Conservation (phyloP, 2,113 vertebrate genomes). For the Protobothrops flavoviridis region DNA sequence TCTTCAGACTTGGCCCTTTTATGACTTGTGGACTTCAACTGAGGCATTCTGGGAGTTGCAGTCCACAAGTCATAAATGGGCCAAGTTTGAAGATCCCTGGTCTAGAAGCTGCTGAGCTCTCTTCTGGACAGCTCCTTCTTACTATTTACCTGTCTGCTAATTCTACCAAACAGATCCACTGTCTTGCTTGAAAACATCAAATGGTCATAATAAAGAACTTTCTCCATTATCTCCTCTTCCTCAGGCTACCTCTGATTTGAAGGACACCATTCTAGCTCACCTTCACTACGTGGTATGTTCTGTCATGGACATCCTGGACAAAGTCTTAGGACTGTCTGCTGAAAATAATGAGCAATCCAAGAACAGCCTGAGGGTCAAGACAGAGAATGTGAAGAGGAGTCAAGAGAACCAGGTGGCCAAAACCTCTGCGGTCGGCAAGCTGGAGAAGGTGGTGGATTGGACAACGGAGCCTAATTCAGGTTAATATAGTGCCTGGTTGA, state of each 20-base stretch:
- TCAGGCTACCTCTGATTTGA: conserved; percentile 75
- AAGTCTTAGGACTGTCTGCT: conserved; percentile 61
- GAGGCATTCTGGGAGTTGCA: no score
- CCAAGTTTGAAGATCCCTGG: no score
- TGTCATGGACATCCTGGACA: conserved; percentile 62
- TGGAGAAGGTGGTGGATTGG: conserved; percentile 73
- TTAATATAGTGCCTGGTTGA: conserved; percentile 34
- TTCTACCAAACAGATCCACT: no score
- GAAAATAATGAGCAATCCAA: conserved; percentile 64
- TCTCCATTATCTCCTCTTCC: neutral
- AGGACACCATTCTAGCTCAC: conserved; percentile 67
- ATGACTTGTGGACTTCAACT: no score
- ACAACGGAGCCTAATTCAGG: conserved; percentile 66
- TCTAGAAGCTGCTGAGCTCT: neutral
- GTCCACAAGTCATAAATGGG: no score
- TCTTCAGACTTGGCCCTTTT: no score
- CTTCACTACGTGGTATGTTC: conserved; percentile 69
- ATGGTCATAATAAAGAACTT: neutral
- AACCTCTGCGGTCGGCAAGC: conserved; percentile 55
- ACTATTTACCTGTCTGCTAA: neutral
- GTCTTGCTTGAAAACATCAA: neutral
- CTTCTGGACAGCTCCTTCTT: neutral
- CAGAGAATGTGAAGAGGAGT: conserved; percentile 63
- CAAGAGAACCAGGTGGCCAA: conserved; percentile 68
- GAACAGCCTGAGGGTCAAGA: conserved; percentile 57